phyloP scores from a whole-genome alignment of 2,888 invertebrate species.

The Clusia tigrina region DNA sequence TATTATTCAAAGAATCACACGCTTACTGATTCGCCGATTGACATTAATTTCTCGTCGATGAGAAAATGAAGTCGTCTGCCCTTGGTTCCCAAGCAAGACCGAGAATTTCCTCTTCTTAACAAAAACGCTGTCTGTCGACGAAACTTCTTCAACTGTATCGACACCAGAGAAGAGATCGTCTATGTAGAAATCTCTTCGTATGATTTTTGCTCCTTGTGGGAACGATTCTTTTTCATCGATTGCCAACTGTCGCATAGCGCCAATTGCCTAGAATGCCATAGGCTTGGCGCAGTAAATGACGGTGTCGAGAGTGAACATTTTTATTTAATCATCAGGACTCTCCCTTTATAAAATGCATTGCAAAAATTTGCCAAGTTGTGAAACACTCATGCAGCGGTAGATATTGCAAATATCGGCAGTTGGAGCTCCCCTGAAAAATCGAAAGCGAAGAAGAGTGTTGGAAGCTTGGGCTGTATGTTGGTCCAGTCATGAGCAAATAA shows the following conservation, averaged over 20 bases:
- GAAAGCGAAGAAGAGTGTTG: background rate
- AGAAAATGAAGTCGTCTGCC: conserved; percentile 5
- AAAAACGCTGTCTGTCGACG: background rate
- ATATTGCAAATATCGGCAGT: background rate
- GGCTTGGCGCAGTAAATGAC: conserved; percentile 11
- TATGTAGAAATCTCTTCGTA: background rate
- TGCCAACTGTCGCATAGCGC: background rate
- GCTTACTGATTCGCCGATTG: conserved; percentile 21
- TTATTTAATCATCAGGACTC: conserved; percentile 1
- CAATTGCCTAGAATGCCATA: background rate
- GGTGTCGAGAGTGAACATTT: conserved; percentile 12
- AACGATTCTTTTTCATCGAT: background rate
- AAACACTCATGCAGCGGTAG: conserved; percentile 11
- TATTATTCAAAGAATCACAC: conserved; percentile 25
- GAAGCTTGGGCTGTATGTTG: conserved; percentile 4
- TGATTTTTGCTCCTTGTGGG: background rate
- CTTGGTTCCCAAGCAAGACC: conserved; percentile 18
- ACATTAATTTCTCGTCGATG: background rate
- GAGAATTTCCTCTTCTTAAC: conserved; percentile 8
- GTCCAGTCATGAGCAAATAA: conserved; percentile 7
- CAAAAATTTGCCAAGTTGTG: background rate
- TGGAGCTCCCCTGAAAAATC: background rate
- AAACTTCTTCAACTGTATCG: background rate
- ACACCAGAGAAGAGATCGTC: background rate
- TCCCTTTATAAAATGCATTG: conserved; percentile 13